Base-by-base conservation (phyloP, 2,888 invertebrate species). In the Euzetes globulus region DNA sequence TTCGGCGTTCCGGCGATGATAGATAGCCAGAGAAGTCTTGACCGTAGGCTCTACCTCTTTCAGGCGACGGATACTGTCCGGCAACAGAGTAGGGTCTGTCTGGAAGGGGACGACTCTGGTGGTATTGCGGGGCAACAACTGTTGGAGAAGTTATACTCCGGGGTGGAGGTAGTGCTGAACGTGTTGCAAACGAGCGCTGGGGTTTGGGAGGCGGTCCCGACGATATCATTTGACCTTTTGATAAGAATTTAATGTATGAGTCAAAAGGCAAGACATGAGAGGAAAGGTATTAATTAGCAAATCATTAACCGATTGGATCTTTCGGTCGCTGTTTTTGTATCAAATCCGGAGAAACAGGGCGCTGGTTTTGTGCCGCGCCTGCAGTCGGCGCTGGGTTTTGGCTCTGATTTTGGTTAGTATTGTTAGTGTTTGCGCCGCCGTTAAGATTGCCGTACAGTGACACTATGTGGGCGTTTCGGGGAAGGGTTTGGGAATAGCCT, bases 1-100 rank as follows among this genome's bases (percentile, higher is more conserved):
- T 63, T 72, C 79, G 77, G 27, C 79, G 76, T 74, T 80, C 80
- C 0, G 93, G 92, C 1, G 92, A 92, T 73, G 92, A 92, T 88
- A 91, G 90, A 82, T 92, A 92, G 9, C 91, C 92, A 25, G 77
- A 78, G 27, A 75, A 76, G 63, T 76, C 73, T 74, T 76, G 55
- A 6, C 22, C 22, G 17, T 63, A 45, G 47, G 77, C 72, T 25
- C 75, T 75, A 55, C 77, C 74, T 37, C 76, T 50, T n/a, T 76
- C 78, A 25, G 77, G 77, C 9, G 76, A 77, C 29, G 77, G 75
- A 73, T 78, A 78, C 52, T 77, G 77, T 52, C 79, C 79, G 50
- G 77, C 78, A 22, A 77, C 78, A 13, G 78, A 78, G 55, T 79
- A 79, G 25, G 79, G 79, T 55, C 79, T 71, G 65, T 79, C 79